phyloP scores from a whole-genome alignment of 2,797 vertebrate genomes.

The Manis pentadactyla region DNA sequence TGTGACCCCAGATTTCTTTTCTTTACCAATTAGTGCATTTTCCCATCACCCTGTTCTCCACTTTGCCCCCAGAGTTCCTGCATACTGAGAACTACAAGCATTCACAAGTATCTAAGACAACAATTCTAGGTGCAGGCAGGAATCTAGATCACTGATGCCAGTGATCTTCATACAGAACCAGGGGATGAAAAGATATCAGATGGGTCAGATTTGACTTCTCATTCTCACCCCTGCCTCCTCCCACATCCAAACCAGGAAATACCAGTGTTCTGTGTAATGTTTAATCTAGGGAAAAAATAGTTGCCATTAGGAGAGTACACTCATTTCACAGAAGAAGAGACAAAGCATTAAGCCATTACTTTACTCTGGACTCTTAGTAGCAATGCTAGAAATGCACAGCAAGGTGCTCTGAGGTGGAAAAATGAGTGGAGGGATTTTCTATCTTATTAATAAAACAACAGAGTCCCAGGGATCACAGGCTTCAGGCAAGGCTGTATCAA shows the following conservation, averaged over 20 bases:
- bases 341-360: not conserved
- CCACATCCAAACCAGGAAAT: not conserved
- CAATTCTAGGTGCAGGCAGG: not conserved
- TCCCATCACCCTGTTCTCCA: not conserved
- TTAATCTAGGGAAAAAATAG: not conserved
- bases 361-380: not conserved
- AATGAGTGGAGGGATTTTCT: not conserved
- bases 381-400: not conserved
- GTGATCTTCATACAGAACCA: not conserved
- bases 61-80: not conserved
- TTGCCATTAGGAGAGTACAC: not conserved
- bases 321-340: constrained; percentile 6
- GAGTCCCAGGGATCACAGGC: not conserved
- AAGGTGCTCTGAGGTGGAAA: not conserved
- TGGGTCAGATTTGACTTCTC: not conserved
- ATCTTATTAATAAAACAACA: not conserved
- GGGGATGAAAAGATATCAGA: not conserved
- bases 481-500: not conserved
- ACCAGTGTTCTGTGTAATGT: not conserved
- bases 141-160: not conserved
- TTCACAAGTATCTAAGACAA: not conserved
- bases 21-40: not conserved
- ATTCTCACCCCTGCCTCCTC: not conserved
- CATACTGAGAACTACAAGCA: not conserved
- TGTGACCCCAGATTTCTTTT: not conserved